These are phyloP conservation scores for Odontamblyopus lacepedii DNA, from an alignment of 2,797 vertebrate species.

Conservation along the genomic window DNA sequence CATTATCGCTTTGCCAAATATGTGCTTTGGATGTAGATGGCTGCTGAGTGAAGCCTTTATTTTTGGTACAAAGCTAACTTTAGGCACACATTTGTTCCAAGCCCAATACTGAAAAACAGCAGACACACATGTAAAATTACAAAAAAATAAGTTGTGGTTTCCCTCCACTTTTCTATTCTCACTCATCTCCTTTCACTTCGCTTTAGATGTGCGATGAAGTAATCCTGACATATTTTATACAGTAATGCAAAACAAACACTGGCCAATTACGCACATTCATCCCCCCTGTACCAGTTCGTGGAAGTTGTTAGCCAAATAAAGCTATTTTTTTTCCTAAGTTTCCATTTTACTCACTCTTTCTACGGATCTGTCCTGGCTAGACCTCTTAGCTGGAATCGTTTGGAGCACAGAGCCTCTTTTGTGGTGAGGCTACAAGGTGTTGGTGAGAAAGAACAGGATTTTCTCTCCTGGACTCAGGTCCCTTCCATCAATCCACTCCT, in stretches of 20 bases:
- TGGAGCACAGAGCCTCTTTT: constrained; percentile 72
- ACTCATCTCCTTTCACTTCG: constrained; percentile 44
- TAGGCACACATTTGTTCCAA: constrained; percentile 15
- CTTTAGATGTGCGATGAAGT: constrained; percentile 65
- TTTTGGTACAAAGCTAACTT: constrained; percentile 18
- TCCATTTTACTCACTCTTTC: constrained; percentile 58
- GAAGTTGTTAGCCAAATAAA: constrained; percentile 66
- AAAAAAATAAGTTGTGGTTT: constrained; percentile 26
- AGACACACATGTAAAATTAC: constrained; percentile 45
- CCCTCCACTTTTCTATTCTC: constrained; percentile 19
- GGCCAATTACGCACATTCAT: constrained; percentile 64
- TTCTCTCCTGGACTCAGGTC: constrained; percentile 57
- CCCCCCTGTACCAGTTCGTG: constrained; percentile 49
- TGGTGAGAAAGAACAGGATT: constrained; percentile 73
- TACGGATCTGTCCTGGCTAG: constrained; percentile 72
- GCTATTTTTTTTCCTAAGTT: constrained; percentile 40
- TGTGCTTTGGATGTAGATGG: constrained; percentile 27
- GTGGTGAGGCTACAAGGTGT: constrained; percentile 72
- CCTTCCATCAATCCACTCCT: constrained; percentile 33
- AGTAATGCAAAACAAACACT: constrained; percentile 68
- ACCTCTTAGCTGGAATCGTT: constrained; percentile 64
- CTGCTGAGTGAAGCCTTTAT: constrained; percentile 33
- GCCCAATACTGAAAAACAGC: constrained; percentile 21
- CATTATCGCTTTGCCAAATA: constrained; percentile 30
- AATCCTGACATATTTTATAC: constrained; percentile 66